Percentiles rank a stretch among this genome's conserved stretches.
These are phyloP conservation scores for Pherbina coryleti DNA, from an alignment of 2,888 invertebrate genomes.

Conservation along the genomic window DNA sequence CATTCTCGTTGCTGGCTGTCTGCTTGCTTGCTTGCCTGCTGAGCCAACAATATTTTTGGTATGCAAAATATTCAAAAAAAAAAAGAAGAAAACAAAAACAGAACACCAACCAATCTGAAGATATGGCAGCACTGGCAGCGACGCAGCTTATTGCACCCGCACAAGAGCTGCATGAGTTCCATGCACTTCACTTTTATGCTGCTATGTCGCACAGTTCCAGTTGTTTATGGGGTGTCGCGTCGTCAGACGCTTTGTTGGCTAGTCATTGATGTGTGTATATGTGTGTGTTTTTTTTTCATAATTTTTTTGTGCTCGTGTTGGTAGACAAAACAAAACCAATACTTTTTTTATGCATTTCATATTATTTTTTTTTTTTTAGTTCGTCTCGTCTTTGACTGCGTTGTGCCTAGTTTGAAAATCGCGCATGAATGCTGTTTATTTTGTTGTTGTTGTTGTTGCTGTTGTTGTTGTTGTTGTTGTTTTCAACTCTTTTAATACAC, in stretches of 20 bases:
- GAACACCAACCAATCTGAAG: not conserved
- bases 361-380: not conserved
- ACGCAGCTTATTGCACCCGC: constrained; percentile 23
- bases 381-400: constrained; percentile 11
- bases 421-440: constrained; percentile 4
- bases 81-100: not conserved
- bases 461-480: too few species aligned
- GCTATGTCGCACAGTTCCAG: not conserved
- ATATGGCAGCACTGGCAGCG: not conserved
- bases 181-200: constrained; percentile 24
- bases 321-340: constrained; percentile 27
- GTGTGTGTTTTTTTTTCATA: not conserved
- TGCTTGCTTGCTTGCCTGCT: constrained; percentile 3
- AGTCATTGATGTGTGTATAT: not conserved
- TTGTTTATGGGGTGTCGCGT: constrained; percentile 20
- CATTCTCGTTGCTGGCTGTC: not conserved
- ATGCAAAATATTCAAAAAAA: constrained; percentile 25
- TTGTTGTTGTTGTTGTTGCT: not conserved
- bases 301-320: not conserved
- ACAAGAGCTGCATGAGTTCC: constrained; percentile 29
- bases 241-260: constrained; percentile 23
- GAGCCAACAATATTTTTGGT: constrained; percentile 24
- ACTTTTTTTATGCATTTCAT: not conserved
- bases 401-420: not conserved
- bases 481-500: too few species aligned